Base-by-base conservation (phyloP, 2,113 vertebrate genomes). In the Perognathus longimembris region DNA sequence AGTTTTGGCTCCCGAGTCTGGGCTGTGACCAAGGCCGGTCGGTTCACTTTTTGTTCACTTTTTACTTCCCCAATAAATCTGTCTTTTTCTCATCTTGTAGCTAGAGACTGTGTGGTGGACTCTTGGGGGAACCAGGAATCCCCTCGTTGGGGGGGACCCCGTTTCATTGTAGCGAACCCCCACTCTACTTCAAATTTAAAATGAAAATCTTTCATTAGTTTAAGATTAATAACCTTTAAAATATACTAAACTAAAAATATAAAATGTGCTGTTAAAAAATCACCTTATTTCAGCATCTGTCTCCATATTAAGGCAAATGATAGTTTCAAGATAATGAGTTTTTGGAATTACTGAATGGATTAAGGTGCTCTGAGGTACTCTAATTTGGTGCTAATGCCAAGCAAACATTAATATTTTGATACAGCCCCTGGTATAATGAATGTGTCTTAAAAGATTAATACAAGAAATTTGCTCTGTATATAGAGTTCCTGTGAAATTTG, bases 381-480 rank as follows among this genome's bases (percentile, higher is more conserved):
- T 94, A 83, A 21, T 94, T 91, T 95, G n/a, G 94, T 38, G 85
- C 66, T 85, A 94, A 93, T 71, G 64, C 54, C 50, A 83, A 38
- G 75, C 77, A 96, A 96, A 95, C 95, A 94, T 87, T 95, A 93
- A 97, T 96, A 96, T 92, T 85, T 90, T 94, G 67, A 92, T 90
- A 92, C 1, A 85, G 57, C 22, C 76, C 89, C 30, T 94, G 36
- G 38, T 96, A 90, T 96, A 95, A 94, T 91, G 71, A 94, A 85
- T 14, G 95, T 88, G 71, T 34, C 57, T 75, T 79, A 50, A 10
- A 95, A 80, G 45, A 67, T 61, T 94, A 40, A 80, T 88, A 64
- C 70, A 80, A 34, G 70, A 90, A 40, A 28, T 94, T 80, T 93
- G 24, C 40, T 89, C 6, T 80, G 2, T 30, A 11, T 81, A 24